Evolutionary conservation across 2,888 invertebrate species (phyloP), one percentile per base, ranked within the genome.

Genomic region (Gryllus longicercus): DNA sequence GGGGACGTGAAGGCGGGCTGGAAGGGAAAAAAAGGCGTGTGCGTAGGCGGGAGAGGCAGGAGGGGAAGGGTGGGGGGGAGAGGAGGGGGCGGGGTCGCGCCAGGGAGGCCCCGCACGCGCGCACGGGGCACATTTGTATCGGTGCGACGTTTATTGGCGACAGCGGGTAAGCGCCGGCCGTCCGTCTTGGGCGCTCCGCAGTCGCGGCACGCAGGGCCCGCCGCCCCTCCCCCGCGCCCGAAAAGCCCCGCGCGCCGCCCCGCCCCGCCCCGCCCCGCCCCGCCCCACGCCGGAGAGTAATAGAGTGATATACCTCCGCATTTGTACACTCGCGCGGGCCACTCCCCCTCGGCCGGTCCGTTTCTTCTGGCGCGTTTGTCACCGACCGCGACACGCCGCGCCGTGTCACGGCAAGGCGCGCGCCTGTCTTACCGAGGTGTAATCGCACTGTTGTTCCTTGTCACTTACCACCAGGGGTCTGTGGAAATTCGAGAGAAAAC

Each of bases 301-400:
- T 63, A 63, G 63, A 63, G 63, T 63, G 63, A 63, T 63, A 63
- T n/a, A 63, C 16, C 63, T 63, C n/a, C 63, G 63, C 63, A 63
- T 63, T 63, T 63, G 63, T 63, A 38, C 38, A 38, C 38, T 63
- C 16, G 63, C 63, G 14, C 63, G 16, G 63, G 14, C 5, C 63
- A 63, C 63, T 14, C 38, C 38, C 38, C 5, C 38, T 0, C 38
- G 38, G 38, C 5, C 63, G 16, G 63, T 5, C 63, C n/a, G 63
- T 16, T 63, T 63, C 63, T 63, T n/a, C 63, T n/a, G 63, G 16
- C n/a, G 63, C 63, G 63, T 63, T 16, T 63, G 16, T 63, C 63
- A 18, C 63, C 63, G 63, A 14, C 63, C n/a, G 63, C 63, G 63
- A 63, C n/a, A 63, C 63, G 63, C 63, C 63, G 4, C 63, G 16